These are phyloP conservation scores for Salmo trutta DNA, from an alignment of 2,797 vertebrate genomes.

Conservation along the genomic window DNA sequence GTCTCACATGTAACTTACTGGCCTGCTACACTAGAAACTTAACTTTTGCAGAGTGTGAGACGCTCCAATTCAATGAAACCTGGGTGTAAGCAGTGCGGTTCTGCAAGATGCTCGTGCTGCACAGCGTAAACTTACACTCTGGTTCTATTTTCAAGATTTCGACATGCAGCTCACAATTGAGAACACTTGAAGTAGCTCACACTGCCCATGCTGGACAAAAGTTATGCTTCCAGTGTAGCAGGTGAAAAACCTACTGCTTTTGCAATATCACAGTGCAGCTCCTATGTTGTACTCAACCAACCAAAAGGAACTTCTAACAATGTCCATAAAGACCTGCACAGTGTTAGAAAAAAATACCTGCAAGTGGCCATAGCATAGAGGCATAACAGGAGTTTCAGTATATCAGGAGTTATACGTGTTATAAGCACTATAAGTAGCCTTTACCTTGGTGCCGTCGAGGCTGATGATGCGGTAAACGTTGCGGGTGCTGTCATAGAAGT, in stretches of 20 bases:
- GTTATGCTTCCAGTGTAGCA: background rate
- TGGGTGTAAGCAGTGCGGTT: background rate
- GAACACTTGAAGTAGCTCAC: background rate
- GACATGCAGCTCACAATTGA: background rate
- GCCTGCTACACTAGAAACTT: too few species aligned
- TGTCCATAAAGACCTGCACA: background rate
- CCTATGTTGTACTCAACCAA: background rate
- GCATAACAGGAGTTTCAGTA: background rate
- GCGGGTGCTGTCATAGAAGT: constrained; percentile 98
- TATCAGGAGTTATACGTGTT: background rate
- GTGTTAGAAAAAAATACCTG: background rate
- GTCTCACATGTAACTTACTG: background rate
- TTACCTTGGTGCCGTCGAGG: constrained; percentile 98
- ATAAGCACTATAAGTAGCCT: constrained; percentile 4
- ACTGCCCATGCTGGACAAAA: background rate
- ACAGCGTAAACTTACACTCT: background rate
- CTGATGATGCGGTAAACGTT: constrained; percentile 99
- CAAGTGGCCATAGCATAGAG: background rate
- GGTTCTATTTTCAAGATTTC: background rate
- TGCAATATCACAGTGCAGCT: background rate
- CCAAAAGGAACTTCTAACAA: background rate
- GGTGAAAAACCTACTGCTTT: background rate
- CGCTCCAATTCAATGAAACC: background rate
- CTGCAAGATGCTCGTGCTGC: background rate
- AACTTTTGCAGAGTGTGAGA: too few species aligned